Percentiles rank a stretch among this genome's conserved stretches.
Evolutionary conservation across 2,113 vertebrate species (phyloP).

Genomic region (Tichodroma muraria): DNA sequence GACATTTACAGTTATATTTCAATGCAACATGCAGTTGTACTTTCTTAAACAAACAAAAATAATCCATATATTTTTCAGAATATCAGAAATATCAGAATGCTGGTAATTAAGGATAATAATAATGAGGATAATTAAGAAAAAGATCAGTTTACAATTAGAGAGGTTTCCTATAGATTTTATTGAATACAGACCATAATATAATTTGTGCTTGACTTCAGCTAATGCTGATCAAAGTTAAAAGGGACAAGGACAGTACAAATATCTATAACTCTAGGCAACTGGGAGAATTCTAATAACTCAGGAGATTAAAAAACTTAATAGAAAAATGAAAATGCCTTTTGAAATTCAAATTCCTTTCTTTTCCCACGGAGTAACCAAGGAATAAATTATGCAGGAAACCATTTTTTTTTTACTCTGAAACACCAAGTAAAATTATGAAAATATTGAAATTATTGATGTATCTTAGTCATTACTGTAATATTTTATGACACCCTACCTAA

Average conservation of each 20-base stretch:
- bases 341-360: neutral
- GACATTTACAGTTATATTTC: neutral
- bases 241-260: neutral
- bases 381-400: neutral
- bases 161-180: neutral
- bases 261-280: neutral
- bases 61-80: neutral
- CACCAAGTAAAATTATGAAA: neutral
- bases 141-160: neutral
- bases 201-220: neutral
- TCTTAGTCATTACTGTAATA: neutral
- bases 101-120: too few relatives aligned
- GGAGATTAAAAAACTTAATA: neutral
- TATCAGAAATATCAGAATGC: neutral
- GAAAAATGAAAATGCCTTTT: neutral
- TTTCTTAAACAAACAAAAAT: neutral
- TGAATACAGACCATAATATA: neutral
- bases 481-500: neutral
- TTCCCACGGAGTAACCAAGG: neutral
- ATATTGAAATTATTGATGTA: neutral
- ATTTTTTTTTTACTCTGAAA: neutral
- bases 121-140: neutral
- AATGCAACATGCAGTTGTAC: neutral
- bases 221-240: neutral
- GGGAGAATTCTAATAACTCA: neutral